Evolutionary conservation across 2,113 vertebrate species (phyloP), one percentile per base, ranked within the genome.

Genomic region (Vidua macroura): DNA sequence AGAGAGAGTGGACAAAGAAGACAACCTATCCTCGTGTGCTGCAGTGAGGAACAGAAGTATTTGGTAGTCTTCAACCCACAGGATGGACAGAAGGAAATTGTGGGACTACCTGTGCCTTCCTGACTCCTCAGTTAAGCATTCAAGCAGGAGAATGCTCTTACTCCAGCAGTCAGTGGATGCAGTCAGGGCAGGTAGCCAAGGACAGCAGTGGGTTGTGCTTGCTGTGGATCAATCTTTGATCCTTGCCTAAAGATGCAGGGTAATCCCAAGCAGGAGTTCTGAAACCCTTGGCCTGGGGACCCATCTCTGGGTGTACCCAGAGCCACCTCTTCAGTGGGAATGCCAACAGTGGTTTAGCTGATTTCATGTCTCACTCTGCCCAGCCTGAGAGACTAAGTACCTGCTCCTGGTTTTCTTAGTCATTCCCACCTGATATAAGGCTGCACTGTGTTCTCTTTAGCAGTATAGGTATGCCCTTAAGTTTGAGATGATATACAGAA

Each of bases 401-500:
- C 0, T 30, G 43, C 9, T 81, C 10, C 35, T 72, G 56, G 7
- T 28, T 80, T 77, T 24, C 1, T 1, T 14, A 35, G 21, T 49
- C 22, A 7, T 41, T 88, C 33, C 43, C 53, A 16, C 17, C 22
- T 28, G 27, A 9, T 39, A 7, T 3, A 35, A 86, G 27, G 19
- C 39, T 81, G 21, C 5, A 55, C 16, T 1, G 0, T 7, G 13
- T 11, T 87, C 44, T 28, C 10, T 52, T 63, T 28, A 60, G 24
- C 24, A 67, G 9, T 19, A 10, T 3, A 24, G 13, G 9, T 37
- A 37, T 25, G 24, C 17, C 72, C 18, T 94, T 43, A 77, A 89
- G 3, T 37, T 37, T 62, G 35, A 27, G 19, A 37, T 72, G 64
- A 7, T 18, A 55, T 52, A 70, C 51, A 83, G 56, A 90, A 93